Evolutionary conservation across 2,113 vertebrate species (phyloP).

Genomic region (Proterorhinus semilunaris): DNA sequence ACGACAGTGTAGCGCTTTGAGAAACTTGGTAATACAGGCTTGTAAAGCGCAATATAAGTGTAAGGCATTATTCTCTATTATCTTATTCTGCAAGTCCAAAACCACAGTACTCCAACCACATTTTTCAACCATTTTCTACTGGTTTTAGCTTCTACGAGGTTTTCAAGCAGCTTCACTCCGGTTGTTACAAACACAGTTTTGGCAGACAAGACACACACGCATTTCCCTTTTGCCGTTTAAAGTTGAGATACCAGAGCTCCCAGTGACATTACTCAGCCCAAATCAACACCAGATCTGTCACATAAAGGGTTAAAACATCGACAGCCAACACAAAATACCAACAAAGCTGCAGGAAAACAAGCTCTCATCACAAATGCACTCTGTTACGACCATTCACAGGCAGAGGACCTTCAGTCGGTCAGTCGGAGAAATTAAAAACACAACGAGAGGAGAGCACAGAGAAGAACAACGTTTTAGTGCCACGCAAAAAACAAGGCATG

Average conservation of each 20-base stretch:
- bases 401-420: conserved; percentile 48
- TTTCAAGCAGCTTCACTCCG: no score
- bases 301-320: conserved; percentile 52
- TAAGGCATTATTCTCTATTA: no score
- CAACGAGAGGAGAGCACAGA: conserved; percentile 59
- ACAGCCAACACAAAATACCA: conserved; percentile 72
- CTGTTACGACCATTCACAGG: conserved; percentile 18
- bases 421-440: conserved; percentile 57
- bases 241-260: conserved; percentile 35
- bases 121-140: no score
- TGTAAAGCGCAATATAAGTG: no score
- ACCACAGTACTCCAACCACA: no score
- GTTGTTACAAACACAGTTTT: no score
- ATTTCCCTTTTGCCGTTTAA: not conserved
- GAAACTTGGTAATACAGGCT: no score
- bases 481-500: conserved; percentile 56
- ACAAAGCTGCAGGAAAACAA: conserved; percentile 58
- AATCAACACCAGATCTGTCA: conserved; percentile 12
- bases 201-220: no score
- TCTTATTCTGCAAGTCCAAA: no score
- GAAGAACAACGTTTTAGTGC: conserved; percentile 66
- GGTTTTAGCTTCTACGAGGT: no score
- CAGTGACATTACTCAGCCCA: conserved; percentile 48
- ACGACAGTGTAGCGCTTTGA: no score
- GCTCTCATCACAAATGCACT: conserved; percentile 41